Evolutionary conservation across 2,888 invertebrate genomes (phyloP), one percentile per base, ranked within the genome.

Genomic region (Cantharis nigra): DNA sequence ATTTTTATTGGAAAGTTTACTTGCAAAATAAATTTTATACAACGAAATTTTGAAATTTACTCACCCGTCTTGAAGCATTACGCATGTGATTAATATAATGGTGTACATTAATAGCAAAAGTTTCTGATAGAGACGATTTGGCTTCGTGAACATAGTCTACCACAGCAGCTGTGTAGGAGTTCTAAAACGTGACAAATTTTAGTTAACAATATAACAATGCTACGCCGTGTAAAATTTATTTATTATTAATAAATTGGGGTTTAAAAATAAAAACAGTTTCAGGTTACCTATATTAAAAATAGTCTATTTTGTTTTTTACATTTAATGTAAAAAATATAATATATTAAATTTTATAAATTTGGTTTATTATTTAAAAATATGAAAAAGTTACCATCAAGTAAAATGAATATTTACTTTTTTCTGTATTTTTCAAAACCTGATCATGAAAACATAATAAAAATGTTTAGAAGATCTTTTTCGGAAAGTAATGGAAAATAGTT

Each of bases 161-260:
- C 10, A 78, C 78, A 10, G 78, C 78, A n/a, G 78, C 78, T 9
- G 64, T 76, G 64, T 78, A 78, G 28, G 78, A 76, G 71, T 63
- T 73, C 78, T 78, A 65, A 71, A 78, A 76, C 10, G 63, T 67
- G 14, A 28, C 26, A 67, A 14, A 65, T 69, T 49, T 33, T n/a
- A n/a, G 49, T 49, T 49, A 49, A 49, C 49, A 49, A 49, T 49
- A 49, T 49, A 49, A 49, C 49, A 49, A 49, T n/a, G 49, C n/a
- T n/a, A 49, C 9, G 13, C 49, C 9, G 7, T 49, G 9, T n/a
- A 7, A 49, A 49, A 49, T 49, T 49, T 49, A 49, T 49, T 49
- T 49, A 49, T 49, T 67, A 67, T 67, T 67, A 23, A 67, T 67
- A 67, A 67, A 67, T 67, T 67, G 20, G 23, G 26, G 20, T 67